Base-by-base conservation (phyloP, 2,797 vertebrate genomes). In the Gouania willdenowi region DNA sequence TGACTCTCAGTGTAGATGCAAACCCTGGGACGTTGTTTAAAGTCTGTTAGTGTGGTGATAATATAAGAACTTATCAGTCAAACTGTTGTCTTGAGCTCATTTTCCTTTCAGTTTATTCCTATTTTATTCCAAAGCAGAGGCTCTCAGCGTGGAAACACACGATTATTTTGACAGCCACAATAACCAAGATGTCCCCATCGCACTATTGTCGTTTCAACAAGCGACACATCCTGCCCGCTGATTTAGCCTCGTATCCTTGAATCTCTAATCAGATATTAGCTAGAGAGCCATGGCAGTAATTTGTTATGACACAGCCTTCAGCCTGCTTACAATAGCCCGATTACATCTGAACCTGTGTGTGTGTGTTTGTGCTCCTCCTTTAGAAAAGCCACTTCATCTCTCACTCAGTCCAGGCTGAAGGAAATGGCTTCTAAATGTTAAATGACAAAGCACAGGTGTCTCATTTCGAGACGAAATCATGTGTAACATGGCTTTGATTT, bases 401-500 rank as follows among this genome's bases (percentile, higher is more conserved):
- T 49, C 7, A 33, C 27, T 49, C 7, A 33, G 35, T 33, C 27
- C 6, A 15, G 26, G 58, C 15, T 47, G 46, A 44, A 27, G 7
- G 30, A 54, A 63, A 71, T 59, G 36, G 22, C 10, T 10, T 8
- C 24, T 45, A 51, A 26, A 61, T 55, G 60, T 31, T 23, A 25
- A 14, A 34, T 9, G 35, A 42, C 27, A 13, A 26, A 23, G 37
- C 52, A 35, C 71, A 67, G 64, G 62, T 71, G 68, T 52, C 40
- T 12, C 26, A 46, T 52, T 41, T 51, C 41, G 18, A 41, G 42
- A 42, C 31, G 35, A 41, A 49, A 61, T 56, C 45, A 43, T 40
- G 48, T 56, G 49, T 66, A 45, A 69, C 64, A 56, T 36, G 20
- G 30, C 12, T 52, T 22, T 45, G 33, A 49, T 55, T 46, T 50